Percentiles rank a stretch among this genome's conserved stretches.
Evolutionary conservation across 2,888 invertebrate genomes (phyloP).

Genomic region (Noctua comes): DNA sequence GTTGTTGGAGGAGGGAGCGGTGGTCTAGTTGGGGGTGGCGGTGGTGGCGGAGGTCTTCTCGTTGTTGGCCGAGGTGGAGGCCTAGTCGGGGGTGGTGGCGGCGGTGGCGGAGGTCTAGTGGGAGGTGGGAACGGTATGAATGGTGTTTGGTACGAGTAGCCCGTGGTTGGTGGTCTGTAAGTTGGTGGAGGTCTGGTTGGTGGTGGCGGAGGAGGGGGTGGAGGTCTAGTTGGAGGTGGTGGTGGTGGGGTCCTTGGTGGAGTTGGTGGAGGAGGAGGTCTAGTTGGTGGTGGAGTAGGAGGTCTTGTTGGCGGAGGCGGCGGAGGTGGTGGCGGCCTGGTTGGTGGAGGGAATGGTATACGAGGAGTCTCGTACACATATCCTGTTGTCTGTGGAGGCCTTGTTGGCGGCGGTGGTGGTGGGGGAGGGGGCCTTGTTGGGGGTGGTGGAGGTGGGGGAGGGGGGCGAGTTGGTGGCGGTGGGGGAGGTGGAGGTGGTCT

Average conservation of each 20-base stretch:
- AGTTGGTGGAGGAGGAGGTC: constrained; percentile 9
- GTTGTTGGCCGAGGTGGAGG: constrained; percentile 10
- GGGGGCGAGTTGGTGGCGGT: constrained; percentile 1
- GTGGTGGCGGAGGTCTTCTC: constrained; percentile 3
- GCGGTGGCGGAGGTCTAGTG: constrained; percentile 38
- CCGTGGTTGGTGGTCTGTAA: constrained; percentile 35
- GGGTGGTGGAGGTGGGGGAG: constrained; percentile 40
- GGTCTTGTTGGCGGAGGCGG: constrained; percentile 52
- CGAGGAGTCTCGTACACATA: constrained; percentile 15
- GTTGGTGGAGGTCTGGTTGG: constrained; percentile 58
- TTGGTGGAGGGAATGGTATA: constrained; percentile 10
- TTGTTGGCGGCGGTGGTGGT: constrained; percentile 16
- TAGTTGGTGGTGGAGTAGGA: constrained; percentile 41
- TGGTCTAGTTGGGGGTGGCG: constrained; percentile 12
- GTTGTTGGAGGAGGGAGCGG: constrained; percentile 16
- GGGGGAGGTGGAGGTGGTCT: constrained; percentile 38
- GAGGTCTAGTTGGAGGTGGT: constrained; percentile 47
- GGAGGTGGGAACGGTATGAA: constrained; percentile 27
- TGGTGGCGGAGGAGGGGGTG: constrained; percentile 58
- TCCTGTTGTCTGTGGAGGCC: constrained; percentile 22
- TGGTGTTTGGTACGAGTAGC: constrained; percentile 12
- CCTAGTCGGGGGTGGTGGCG: constrained; percentile 55
- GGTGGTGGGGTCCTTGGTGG: constrained; percentile 35
- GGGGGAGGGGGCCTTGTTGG: constrained; percentile 24
- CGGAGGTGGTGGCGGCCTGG: constrained; percentile 24